Base-by-base conservation (phyloP, 2,113 vertebrate genomes). In the Pycnonotus jocosus region DNA sequence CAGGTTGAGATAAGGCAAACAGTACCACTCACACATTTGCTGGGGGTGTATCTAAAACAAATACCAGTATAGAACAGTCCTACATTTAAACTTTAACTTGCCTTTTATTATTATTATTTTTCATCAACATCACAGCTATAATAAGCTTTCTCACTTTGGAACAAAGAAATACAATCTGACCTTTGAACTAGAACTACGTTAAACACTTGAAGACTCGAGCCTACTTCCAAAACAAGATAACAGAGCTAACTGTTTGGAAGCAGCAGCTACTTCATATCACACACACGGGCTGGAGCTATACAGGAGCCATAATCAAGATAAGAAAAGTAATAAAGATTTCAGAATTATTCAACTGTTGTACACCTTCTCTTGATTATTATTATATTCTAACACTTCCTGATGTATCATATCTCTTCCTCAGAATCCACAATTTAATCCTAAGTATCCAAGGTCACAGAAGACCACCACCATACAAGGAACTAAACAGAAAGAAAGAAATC, bases 241-340 rank as follows among this genome's bases (percentile, higher is more conserved):
- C 56, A 51, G 1, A 0, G 48, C 27, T 72, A 95, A 80, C 87
- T 66, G 81, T 79, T 87, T 88, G 72, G 65, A 94, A 96, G 80
- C 48, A 88, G 80, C 82, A 91, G 76, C 31, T 90, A 91, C 83
- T 70, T 90, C 78, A 1, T 37, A 86, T 60, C 56, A 66, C 24
- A 68, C 11, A 60, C 11, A 53, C 25, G 54, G 48, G 69, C 56
- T 95, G 73, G 40, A 96, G 71, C 64, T 83, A 86, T 53, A 82
- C 35, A 40, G 23, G 44, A 86, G 47, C 30, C 81, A 81, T 80
- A 88, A 94, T 54, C 31, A 90, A 95, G 90, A 93, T 86, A 88
- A 96, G 81, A 62, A 93, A 76, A 9, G 25, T 68, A 83, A 94
- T 95, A 97, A 93, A 86, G 79, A 90, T 76, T 94, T 90, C 80